Base-by-base conservation (phyloP, 2,888 invertebrate species). In the Urechis unicinctus region DNA sequence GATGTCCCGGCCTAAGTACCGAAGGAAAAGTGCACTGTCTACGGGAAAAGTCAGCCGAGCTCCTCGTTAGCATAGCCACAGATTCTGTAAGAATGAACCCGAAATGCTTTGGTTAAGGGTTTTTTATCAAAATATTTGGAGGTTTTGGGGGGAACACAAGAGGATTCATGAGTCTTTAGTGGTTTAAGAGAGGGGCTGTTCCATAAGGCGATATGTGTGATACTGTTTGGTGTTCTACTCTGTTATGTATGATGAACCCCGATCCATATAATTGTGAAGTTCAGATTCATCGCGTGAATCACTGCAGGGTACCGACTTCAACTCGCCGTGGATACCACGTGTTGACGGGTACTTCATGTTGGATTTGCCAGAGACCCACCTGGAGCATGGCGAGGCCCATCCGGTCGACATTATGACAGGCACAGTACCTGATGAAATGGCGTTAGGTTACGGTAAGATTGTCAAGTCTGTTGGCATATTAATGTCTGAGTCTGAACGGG, bases 341-440 rank as follows among this genome's bases (percentile, higher is more conserved):
- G 72, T 78, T 29, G 78, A 78, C 61, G 75, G 74, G 3, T 67
- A 67, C 25, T 76, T 75, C 59, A 69, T 78, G 26, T 68, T 66
- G 24, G 71, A 69, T 30, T 61, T 69, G 53, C 78, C 78, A 6
- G 69, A 73, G 49, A 62, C 61, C 26, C 65, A 77, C 43, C 65
- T 78, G 55, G 61, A 62, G 29, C 59, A 67, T 48, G 73, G 73
- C 24, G 58, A 66, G 30, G 71, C 73, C 56, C 50, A 61, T 22
- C 43, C 44, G 25, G 70, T 72, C 30, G 73, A 73, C 3, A 66
- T 75, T 42, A 65, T 76, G 46, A 66, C 72, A 26, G 73, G 75
- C 45, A 69, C 74, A 55, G 75, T 75, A 9, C 68, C 65, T 57
- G 72, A 76, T 58, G 76, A 76, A 63, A 28, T 30, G 43, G 30